A percentile compares a stretch with the other conserved stretches of the same genome.
These are phyloP conservation scores for Hyperopisus bebe DNA, from an alignment of 2,113 vertebrate species.

Conservation along the genomic window DNA sequence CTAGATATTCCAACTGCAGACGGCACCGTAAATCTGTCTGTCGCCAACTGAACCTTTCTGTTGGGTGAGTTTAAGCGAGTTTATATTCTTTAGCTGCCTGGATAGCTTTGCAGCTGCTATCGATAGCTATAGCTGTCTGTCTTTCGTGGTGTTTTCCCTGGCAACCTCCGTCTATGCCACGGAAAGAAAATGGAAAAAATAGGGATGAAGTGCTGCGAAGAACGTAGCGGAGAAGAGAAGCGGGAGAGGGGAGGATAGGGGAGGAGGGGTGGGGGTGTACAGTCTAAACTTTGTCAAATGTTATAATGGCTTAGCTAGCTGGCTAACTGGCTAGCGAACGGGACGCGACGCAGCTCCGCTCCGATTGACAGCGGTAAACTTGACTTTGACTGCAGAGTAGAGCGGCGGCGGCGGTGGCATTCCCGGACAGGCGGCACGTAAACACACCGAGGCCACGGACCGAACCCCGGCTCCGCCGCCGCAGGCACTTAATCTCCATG, in stretches of 20 bases:
- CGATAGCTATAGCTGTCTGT: slow-evolving; percentile 41
- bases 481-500: not conserved
- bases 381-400: not conserved
- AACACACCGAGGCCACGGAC: not conserved
- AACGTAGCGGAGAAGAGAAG: slow-evolving; percentile 18
- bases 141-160: slow-evolving; percentile 1
- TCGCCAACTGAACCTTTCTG: slow-evolving; percentile 33
- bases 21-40: slow-evolving; percentile 52
- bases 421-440: not conserved
- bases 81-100: slow-evolving; percentile 37
- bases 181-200: not conserved
- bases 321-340: not conserved
- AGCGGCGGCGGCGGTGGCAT: not conserved
- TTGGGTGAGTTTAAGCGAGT: slow-evolving; percentile 56
- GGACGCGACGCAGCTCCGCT: not conserved
- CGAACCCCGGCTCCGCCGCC: not conserved
- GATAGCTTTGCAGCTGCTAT: slow-evolving; percentile 48
- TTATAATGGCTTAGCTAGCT: slow-evolving; percentile 41
- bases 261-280: slow-evolving; percentile 45
- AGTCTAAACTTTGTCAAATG: slow-evolving; percentile 64
- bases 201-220: slow-evolving; percentile 12
- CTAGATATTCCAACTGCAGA: slow-evolving; percentile 41
- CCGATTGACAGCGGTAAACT: slow-evolving; percentile 13
- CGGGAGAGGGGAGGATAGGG: slow-evolving; percentile 37
- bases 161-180: slow-evolving; percentile 1